These are phyloP conservation scores for Eciton burchellii DNA, from an alignment of 1,140 invertebrate species.

Conservation along the genomic window DNA sequence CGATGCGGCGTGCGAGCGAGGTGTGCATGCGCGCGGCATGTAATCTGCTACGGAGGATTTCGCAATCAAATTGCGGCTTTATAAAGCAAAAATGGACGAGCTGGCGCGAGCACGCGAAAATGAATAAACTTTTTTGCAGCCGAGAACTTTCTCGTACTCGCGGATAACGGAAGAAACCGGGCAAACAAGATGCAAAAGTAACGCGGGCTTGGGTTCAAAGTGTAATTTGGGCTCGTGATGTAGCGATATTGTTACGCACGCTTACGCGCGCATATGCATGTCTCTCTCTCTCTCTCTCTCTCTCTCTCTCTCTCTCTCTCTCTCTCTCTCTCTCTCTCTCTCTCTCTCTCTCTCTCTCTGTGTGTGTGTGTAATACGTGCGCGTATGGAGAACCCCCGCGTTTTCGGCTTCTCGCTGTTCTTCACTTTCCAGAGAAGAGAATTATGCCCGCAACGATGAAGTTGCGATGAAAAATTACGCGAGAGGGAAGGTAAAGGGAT, in stretches of 20 bases:
- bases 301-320: no score
- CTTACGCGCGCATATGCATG: no score
- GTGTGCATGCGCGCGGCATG: not conserved
- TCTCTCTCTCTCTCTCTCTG: no score
- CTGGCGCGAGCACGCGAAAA: slow-evolving; percentile 18
- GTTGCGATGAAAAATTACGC: no score
- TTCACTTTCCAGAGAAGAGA: no score
- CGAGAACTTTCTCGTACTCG: slow-evolving; percentile 12
- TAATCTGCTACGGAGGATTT: slow-evolving; percentile 32
- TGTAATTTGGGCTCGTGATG: slow-evolving; percentile 14
- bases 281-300: no score
- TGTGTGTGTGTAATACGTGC: no score
- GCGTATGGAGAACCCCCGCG: no score
- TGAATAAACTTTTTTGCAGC: slow-evolving; percentile 51
- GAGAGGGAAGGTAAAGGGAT: no score
- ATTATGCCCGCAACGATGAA: no score
- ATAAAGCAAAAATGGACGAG: slow-evolving; percentile 26
- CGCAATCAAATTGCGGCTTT: slow-evolving; percentile 43
- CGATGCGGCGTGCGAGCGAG: not conserved
- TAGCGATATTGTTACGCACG: slow-evolving; percentile 29
- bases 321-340: no score
- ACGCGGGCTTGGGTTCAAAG: slow-evolving; percentile 18
- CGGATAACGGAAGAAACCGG: slow-evolving; percentile 23
- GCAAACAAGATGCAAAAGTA: not conserved
- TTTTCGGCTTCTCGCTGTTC: no score